phyloP scores from a whole-genome alignment of 2,113 vertebrate species.

The Megalops atlanticus region DNA sequence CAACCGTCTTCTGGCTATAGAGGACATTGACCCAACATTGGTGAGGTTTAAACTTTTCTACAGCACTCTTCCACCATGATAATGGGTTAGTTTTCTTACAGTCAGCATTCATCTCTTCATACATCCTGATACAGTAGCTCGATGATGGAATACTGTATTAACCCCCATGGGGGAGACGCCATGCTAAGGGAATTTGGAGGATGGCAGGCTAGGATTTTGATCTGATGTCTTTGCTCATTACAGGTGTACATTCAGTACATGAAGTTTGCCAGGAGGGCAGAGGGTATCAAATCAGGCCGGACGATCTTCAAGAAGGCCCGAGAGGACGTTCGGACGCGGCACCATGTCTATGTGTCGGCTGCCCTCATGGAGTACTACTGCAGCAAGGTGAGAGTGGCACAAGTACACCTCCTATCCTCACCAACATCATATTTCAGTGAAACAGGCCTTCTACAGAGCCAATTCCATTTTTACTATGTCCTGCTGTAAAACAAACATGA shows the following conservation, averaged over 20 bases:
- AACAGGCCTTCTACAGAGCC: too few relatives aligned
- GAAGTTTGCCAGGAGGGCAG: slow-evolving; percentile 97
- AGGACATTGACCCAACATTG: slow-evolving; percentile 97
- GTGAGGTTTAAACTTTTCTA: slow-evolving; percentile 62
- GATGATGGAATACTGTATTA: too few relatives aligned
- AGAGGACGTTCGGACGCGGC: slow-evolving; percentile 90
- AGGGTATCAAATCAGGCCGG: slow-evolving; percentile 96
- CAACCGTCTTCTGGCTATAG: slow-evolving; percentile 90
- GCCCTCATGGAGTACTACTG: slow-evolving; percentile 99
- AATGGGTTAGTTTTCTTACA: not conserved
- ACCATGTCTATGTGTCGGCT: slow-evolving; percentile 96
- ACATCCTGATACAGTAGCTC: too few relatives aligned
- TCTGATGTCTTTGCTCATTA: not conserved
- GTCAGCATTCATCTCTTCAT: not conserved
- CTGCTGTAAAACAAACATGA: not conserved
- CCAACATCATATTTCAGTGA: too few relatives aligned
- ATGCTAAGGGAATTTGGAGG: too few relatives aligned
- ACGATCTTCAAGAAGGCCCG: slow-evolving; percentile 98
- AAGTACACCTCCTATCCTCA: too few relatives aligned
- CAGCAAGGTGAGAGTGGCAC: slow-evolving; percentile 84
- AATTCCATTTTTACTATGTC: not conserved
- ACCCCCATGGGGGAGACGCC: too few relatives aligned
- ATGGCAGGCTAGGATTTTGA: too few relatives aligned
- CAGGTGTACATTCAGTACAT: slow-evolving; percentile 98
- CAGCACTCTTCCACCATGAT: not conserved